Percentiles rank a stretch among this genome's conserved stretches.
These are phyloP conservation scores for Cynopterus sphinx DNA, from an alignment of 2,797 vertebrate genomes.

Conservation along the genomic window DNA sequence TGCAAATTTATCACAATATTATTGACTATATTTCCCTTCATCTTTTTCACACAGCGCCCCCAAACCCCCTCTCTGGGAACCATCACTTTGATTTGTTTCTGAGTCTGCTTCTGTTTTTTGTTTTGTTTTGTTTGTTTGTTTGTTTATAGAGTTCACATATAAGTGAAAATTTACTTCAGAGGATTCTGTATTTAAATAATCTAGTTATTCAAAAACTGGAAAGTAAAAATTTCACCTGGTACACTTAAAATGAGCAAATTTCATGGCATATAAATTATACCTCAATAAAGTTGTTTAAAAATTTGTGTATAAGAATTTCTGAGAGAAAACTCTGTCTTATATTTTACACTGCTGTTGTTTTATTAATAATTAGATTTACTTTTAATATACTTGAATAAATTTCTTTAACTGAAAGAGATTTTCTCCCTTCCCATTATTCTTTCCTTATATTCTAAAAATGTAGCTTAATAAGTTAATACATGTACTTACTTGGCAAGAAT, in stretches of 20 bases:
- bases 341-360: not conserved
- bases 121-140: not conserved
- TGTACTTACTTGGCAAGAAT: slow-evolving; percentile 94
- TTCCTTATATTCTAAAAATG: slow-evolving; percentile 30
- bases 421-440: slow-evolving; percentile 1
- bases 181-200: slow-evolving; percentile 3
- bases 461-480: slow-evolving; percentile 7
- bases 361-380: not conserved
- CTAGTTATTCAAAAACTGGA: not conserved
- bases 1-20: not conserved
- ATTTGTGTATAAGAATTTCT: slow-evolving; percentile 11
- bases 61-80: not conserved
- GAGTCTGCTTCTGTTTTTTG: not conserved
- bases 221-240: slow-evolving; percentile 5
- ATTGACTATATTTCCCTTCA: not conserved
- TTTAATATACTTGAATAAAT: not conserved
- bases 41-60: not conserved
- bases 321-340: not conserved
- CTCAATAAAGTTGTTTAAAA: not conserved
- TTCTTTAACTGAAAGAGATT: not conserved
- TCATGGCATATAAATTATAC: not conserved
- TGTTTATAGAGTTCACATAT: not conserved
- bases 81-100: not conserved
- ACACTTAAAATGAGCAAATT: slow-evolving; percentile 5
- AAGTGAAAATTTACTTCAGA: not conserved